Conservation (phyloP, 2,888 invertebrate genomes). For the Spatulosminthurus flaviceps region DNA sequence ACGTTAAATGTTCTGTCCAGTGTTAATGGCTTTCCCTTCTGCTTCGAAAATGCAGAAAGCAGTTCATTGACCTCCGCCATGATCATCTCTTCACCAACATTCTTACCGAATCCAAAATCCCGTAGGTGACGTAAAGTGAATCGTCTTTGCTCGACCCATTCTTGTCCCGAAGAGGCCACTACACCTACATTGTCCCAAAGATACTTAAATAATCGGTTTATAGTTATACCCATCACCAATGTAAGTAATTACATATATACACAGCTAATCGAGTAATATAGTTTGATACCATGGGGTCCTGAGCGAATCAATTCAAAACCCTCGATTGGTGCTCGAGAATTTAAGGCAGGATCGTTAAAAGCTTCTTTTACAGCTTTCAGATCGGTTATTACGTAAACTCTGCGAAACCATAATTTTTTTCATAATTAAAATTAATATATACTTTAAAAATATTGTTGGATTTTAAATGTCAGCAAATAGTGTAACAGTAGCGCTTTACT, state of each 20-base stretch:
- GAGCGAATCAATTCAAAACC: not conserved
- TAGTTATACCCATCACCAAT: too few species aligned
- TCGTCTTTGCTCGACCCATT: slow-evolving; percentile 28
- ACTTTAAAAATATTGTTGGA: too few species aligned
- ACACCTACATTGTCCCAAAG: not conserved
- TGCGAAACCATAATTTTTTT: not conserved
- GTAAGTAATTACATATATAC: too few species aligned
- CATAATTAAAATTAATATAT: not conserved
- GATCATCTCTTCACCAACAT: not conserved
- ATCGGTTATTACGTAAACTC: too few species aligned
- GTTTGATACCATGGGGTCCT: slow-evolving; percentile 3
- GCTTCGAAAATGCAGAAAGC: not conserved
- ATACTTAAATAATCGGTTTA: too few species aligned
- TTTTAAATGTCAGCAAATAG: too few species aligned
- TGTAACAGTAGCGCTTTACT: too few species aligned
- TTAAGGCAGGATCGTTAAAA: slow-evolving; percentile 3
- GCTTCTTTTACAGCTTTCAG: slow-evolving; percentile 3
- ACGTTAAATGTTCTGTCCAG: slow-evolving; percentile 11
- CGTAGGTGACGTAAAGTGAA: slow-evolving; percentile 33
- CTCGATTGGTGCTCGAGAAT: not conserved
- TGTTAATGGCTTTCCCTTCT: not conserved
- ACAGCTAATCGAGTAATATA: too few species aligned
- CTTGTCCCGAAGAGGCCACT: slow-evolving; percentile 23
- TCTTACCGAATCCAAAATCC: slow-evolving; percentile 33
- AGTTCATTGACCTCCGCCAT: slow-evolving; percentile 1